Evolutionary conservation across 2,888 invertebrate species (phyloP).

Genomic region (Pseudanteris insignis): DNA sequence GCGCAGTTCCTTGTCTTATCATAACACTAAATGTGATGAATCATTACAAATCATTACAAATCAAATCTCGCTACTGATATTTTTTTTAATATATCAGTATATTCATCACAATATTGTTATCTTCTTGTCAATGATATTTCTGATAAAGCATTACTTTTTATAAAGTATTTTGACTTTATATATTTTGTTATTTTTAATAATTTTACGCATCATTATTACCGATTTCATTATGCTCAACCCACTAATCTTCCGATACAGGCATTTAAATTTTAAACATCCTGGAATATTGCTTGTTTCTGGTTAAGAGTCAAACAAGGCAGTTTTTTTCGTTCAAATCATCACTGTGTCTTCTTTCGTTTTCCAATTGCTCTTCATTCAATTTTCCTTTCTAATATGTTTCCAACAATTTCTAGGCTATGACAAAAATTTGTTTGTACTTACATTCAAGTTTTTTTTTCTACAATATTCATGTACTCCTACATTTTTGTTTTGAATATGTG

Average conservation of each 20-base stretch:
- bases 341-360: neutral
- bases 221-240: too few species aligned
- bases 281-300: neutral
- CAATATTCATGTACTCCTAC: conserved; percentile 32
- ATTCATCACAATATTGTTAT: too few species aligned
- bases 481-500: conserved; percentile 20
- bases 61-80: conserved; percentile 16
- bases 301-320: neutral
- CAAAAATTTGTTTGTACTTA: conserved; percentile 38
- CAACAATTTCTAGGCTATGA: conserved; percentile 27
- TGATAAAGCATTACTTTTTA: too few species aligned
- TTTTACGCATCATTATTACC: too few species aligned
- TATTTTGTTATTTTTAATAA: too few species aligned
- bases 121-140: too few species aligned
- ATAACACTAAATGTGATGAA: conserved; percentile 9
- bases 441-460: conserved; percentile 31
- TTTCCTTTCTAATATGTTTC: conserved; percentile 1
- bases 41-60: conserved; percentile 13
- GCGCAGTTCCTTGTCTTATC: conserved; percentile 5
- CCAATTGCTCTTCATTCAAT: too few species aligned
- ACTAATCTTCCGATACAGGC: too few species aligned
- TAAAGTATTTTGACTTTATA: too few species aligned
- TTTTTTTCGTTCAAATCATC: too few species aligned
- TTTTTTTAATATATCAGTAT: conserved; percentile 19
- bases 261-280: neutral